Percentiles rank a stretch among this genome's conserved stretches.
phyloP scores from a whole-genome alignment of 2,888 invertebrate species.

The Rhingia campestris region DNA sequence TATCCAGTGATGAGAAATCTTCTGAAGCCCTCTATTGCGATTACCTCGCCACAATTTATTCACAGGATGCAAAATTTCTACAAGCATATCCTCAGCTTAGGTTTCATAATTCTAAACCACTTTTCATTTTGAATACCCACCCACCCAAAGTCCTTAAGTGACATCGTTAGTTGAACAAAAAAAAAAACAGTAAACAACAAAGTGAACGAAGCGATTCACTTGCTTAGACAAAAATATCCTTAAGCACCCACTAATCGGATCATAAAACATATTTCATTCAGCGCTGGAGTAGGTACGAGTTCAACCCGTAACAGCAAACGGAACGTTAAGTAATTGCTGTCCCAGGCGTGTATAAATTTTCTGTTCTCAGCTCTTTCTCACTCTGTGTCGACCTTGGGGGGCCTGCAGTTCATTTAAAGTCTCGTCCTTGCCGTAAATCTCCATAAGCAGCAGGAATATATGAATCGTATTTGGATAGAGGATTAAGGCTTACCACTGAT shows the following conservation, averaged over 20 bases:
- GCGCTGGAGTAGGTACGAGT: conserved; percentile 3
- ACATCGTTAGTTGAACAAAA: conserved; percentile 45
- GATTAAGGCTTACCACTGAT: conserved; percentile 67
- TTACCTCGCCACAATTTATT: too few species aligned
- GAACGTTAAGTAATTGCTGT: conserved; percentile 41
- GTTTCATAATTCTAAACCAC: not conserved
- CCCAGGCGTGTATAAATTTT: conserved; percentile 29
- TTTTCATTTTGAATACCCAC: not conserved
- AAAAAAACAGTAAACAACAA: conserved; percentile 8
- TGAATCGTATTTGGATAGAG: conserved; percentile 51
- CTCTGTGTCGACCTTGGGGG: conserved; percentile 16
- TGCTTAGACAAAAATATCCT: conserved; percentile 36
- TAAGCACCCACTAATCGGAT: conserved; percentile 64
- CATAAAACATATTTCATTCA: conserved; percentile 47
- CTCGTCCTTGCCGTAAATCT: conserved; percentile 36
- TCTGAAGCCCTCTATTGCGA: too few species aligned
- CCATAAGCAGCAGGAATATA: conserved; percentile 18
- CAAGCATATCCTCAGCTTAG: too few species aligned
- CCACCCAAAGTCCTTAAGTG: conserved; percentile 3
- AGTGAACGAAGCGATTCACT: conserved; percentile 43
- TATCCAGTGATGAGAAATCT: too few species aligned
- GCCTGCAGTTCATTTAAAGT: conserved; percentile 54
- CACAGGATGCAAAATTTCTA: too few species aligned
- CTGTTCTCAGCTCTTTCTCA: conserved; percentile 13
- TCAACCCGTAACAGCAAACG: conserved; percentile 12